Base-by-base conservation (phyloP, 1,140 invertebrate genomes). In the Macrobrachium nipponense region DNA sequence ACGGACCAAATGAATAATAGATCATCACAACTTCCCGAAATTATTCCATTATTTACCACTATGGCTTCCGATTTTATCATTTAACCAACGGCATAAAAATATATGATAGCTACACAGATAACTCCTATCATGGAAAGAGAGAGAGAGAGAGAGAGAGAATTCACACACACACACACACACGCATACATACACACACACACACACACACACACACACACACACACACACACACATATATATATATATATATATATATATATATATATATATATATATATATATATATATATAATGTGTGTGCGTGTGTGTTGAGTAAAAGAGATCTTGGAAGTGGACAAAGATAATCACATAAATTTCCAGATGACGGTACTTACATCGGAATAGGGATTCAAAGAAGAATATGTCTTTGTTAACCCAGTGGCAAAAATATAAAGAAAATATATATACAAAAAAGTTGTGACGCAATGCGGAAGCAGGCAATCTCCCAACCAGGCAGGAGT, bases 91-190 rank as follows among this genome's bases (percentile, higher is more conserved):
- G 8, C 64, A 68, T 17, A 68, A n/a, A 27, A 10, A 20, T 20
- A 5, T 17, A 2, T 68, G 15, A 11, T 8, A 27, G 11, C 15
- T 68, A 2, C 5, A 68, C 7, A 27, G 8, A 11, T 68, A 68
- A 20, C 64, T 68, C 8, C 15, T 20, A 10, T 20, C 15, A 27
- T 23, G n/a, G 73, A 76, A 18, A 76, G 23, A 43, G 27, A 51
- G 44, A 43, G 73, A 51, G 23, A 51, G 44, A 76, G 44, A 43
- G 20, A 17, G 60, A 20, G 23, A 76, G n/a, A 23, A n/a, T n/a
- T n/a, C n/a, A n/a, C 23, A 77, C 36, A 51, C 36, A 77, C 75
- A 58, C 43, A 77, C 75, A 77, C 75, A 77, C 75, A 77, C 75
- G 58, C 75, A 77, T 58, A 77, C 44, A 77, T 58, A 77, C 44